Conservation (phyloP, 2,113 vertebrate genomes). For the Bagarius yarrelli region DNA sequence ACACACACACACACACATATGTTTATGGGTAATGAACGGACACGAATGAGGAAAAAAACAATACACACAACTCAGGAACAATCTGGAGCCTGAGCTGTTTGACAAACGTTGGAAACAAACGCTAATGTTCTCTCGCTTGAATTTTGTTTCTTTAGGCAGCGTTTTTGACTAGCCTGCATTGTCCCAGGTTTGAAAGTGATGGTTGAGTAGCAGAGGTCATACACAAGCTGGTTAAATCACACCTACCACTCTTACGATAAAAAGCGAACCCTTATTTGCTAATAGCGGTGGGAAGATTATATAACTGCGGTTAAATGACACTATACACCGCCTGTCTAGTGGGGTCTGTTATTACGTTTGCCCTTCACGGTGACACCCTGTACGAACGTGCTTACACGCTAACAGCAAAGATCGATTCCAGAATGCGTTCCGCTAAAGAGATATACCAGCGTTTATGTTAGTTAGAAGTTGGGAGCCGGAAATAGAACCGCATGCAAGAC, state of each 20-base stretch:
- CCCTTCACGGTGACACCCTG: slow-evolving; percentile 36
- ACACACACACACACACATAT: slow-evolving; percentile 37
- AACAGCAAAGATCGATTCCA: slow-evolving; percentile 24
- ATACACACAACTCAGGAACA: slow-evolving; percentile 9
- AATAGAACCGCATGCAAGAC: too few relatives aligned
- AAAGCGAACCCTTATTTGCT: slow-evolving; percentile 10
- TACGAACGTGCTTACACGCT: slow-evolving; percentile 38
- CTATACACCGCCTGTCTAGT: slow-evolving; percentile 41
- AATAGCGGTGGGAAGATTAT: slow-evolving; percentile 8
- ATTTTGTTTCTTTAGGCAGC: background rate
- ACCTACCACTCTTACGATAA: slow-evolving; percentile 24
- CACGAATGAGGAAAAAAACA: slow-evolving; percentile 19
- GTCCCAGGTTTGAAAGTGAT: background rate
- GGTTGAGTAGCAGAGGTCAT: background rate
- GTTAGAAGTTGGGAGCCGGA: too few relatives aligned
- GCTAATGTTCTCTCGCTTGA: background rate
- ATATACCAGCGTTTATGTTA: background rate
- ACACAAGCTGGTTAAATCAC: slow-evolving; percentile 40
- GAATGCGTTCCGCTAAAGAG: slow-evolving; percentile 6
- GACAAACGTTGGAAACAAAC: slow-evolving; percentile 2
- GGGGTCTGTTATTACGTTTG: slow-evolving; percentile 53
- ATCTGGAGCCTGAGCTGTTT: slow-evolving; percentile 11
- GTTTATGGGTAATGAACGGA: slow-evolving; percentile 37
- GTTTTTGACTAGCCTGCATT: slow-evolving; percentile 1
- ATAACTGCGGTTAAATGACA: background rate